Percentiles rank a stretch among this genome's conserved stretches.
Conservation (phyloP, 2,797 vertebrate species). For the Gambelia wislizenii region DNA sequence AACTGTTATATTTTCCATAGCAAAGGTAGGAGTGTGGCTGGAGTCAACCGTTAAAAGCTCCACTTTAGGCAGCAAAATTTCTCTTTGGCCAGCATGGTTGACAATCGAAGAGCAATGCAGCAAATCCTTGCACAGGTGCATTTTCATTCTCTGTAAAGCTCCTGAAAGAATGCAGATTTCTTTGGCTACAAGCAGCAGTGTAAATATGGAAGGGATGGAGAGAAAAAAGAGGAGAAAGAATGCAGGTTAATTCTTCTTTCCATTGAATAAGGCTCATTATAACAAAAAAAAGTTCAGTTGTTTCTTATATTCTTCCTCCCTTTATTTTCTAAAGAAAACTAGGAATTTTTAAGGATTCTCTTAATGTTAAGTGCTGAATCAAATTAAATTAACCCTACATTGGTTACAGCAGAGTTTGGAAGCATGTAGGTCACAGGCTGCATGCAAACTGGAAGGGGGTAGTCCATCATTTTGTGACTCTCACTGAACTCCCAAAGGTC, state of each 20-base stretch:
- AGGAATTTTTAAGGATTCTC: slow-evolving; percentile 53
- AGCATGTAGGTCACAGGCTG: too few relatives aligned
- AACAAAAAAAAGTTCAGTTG: not conserved
- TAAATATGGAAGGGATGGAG: not conserved
- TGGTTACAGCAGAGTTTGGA: not conserved
- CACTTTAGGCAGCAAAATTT: not conserved
- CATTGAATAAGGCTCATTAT: not conserved
- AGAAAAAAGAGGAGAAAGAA: not conserved
- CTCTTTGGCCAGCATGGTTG: not conserved
- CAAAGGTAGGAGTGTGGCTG: not conserved
- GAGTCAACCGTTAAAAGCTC: not conserved
- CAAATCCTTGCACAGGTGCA: not conserved
- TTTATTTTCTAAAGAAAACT: not conserved
- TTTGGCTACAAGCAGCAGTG: not conserved
- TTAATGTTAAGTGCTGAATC: slow-evolving; percentile 67
- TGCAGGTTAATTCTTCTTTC: too few relatives aligned
- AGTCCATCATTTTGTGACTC: too few relatives aligned
- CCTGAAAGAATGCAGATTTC: not conserved
- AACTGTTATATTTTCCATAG: not conserved
- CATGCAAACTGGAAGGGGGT: too few relatives aligned
- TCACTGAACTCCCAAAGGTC: too few relatives aligned
- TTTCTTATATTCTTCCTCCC: not conserved
- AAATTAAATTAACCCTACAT: slow-evolving; percentile 72
- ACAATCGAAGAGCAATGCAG: too few relatives aligned
- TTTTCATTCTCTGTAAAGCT: not conserved